Evolutionary conservation across 2,797 vertebrate genomes (phyloP), one percentile per base, ranked within the genome.

Genomic region (Thamnophis elegans): DNA sequence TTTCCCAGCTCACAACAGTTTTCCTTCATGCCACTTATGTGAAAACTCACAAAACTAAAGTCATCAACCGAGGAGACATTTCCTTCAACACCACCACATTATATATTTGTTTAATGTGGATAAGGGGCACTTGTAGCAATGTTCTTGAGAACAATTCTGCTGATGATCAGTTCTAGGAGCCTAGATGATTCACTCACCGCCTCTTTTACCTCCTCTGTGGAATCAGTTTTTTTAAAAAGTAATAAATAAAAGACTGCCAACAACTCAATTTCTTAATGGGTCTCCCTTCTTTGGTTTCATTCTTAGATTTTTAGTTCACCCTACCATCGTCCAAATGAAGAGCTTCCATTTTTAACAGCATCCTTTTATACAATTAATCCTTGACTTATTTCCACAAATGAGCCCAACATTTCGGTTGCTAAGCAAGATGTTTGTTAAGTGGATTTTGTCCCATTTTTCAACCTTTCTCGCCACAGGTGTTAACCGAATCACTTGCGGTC

Each of bases 191-290:
- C 92, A 85, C 89, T 82, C 90, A 65, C 92, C 89, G 90, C 87
- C 90, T 91, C 92, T 62, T 47, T 93, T 60, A 91, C 85, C 87
- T n/a, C 87, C 56, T 32, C 88, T 93, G 92, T 93, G 92, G 51
- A 89, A 91, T 87, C 60, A 60, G 36, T 92, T 54, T 68, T 4
- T 13, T 14, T 42, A 78, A 47, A 65, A 26, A 89, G 85, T 58
- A 92, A 88, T 88, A 92, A 90, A 90, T 62, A 93, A 28, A n/a
- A 90, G 16, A 82, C 51, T 36, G 56, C 65, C 65, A 89, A 93
- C 90, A 89, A 91, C 12, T 20, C 47, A 4, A 4, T 8, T 47
- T 42, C 51, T 91, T 88, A 47, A 25, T n/a, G 32, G 54, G 9
- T 58, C 13, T 68, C 62, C 42, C 62, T 59, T 51, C 26, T 87